A percentile compares a stretch with the other conserved stretches of the same genome.
phyloP scores from a whole-genome alignment of 2,797 vertebrate species.

The Morus bassanus region DNA sequence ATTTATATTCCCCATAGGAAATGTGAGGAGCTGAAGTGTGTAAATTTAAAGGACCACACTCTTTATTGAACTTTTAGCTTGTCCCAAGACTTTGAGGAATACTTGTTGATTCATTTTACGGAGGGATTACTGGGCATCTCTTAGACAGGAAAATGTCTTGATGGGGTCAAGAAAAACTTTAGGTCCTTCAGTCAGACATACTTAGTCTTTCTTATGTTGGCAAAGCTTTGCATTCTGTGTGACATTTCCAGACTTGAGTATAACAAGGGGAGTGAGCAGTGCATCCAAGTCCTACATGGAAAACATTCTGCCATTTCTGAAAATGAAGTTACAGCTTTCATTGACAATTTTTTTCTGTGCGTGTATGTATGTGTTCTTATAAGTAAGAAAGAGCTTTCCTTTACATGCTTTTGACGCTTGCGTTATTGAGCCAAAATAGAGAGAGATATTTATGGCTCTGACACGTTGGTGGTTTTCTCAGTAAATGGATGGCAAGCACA shows the following conservation, averaged over 20 bases:
- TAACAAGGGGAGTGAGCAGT: neutral
- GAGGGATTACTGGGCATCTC: neutral
- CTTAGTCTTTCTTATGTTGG: neutral
- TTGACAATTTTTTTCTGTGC: neutral
- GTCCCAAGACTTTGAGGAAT: neutral
- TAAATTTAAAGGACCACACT: neutral
- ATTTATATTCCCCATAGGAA: constrained; percentile 24
- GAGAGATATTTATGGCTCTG: neutral
- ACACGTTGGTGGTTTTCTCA: neutral
- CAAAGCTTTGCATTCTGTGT: neutral
- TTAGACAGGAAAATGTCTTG: neutral
- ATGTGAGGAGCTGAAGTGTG: neutral
- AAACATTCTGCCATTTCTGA: neutral
- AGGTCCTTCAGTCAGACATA: neutral
- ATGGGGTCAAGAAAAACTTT: neutral
- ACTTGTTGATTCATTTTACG: neutral
- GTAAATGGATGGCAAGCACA: neutral
- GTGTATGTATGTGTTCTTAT: neutral
- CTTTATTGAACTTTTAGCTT: neutral
- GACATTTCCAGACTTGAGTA: neutral
- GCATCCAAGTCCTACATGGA: neutral
- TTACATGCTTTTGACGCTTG: neutral
- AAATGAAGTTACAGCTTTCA: neutral
- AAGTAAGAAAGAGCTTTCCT: neutral
- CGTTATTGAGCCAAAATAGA: neutral